Evolutionary conservation across 2,113 vertebrate genomes (phyloP).

Genomic region (Beaufortia kweichowensis): DNA sequence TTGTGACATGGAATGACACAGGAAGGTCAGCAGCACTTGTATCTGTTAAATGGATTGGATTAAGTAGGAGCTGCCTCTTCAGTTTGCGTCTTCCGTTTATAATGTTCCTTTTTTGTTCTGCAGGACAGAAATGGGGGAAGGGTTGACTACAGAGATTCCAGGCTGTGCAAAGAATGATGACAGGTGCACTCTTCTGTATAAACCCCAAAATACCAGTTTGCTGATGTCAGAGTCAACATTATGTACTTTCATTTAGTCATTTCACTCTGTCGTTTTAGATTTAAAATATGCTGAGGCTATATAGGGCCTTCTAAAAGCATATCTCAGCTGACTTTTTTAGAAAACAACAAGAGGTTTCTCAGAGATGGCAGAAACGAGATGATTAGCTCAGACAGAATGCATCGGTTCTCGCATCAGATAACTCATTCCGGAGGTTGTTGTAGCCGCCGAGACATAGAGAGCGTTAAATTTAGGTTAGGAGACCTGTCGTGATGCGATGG

Average conservation of each 20-base stretch:
- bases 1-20: constrained; percentile 70
- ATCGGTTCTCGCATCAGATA: constrained; percentile 45
- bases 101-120: constrained; percentile 71
- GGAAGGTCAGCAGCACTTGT: constrained; percentile 76
- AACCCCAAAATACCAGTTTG: constrained; percentile 54
- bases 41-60: constrained; percentile 77
- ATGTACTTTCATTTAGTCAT: constrained; percentile 66
- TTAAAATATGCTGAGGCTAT: constrained; percentile 53
- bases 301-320: constrained; percentile 54
- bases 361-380: constrained; percentile 48
- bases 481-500: not conserved
- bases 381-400: constrained; percentile 50
- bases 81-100: constrained; percentile 68
- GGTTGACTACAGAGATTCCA: constrained; percentile 60
- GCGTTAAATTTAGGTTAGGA: constrained; percentile 51
- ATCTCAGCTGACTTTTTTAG: constrained; percentile 61
- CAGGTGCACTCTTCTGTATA: constrained; percentile 63
- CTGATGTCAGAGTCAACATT: constrained; percentile 69
- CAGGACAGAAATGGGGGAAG: constrained; percentile 50
- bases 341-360: constrained; percentile 62
- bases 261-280: constrained; percentile 66
- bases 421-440: constrained; percentile 23
- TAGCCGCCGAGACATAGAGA: constrained; percentile 44
- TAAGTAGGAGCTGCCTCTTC: constrained; percentile 73
- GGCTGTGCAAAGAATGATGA: constrained; percentile 64